A percentile compares a stretch with the other conserved stretches of the same genome.
Conservation (phyloP, 2,113 vertebrate species). For the Saccopteryx bilineata region DNA sequence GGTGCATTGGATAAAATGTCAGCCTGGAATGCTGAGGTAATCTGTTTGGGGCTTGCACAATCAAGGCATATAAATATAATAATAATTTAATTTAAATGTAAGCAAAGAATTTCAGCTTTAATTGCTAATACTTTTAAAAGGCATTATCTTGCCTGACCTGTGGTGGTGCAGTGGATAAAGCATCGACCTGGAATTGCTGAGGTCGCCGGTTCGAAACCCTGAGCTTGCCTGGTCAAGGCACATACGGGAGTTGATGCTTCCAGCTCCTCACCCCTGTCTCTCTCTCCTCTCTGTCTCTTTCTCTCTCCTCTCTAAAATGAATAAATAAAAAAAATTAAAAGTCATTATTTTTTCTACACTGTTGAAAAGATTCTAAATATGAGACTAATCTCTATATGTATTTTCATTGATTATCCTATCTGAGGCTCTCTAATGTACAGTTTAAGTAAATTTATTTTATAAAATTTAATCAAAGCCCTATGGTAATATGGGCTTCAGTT, state of each 20-base stretch:
- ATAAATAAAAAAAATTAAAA: not conserved
- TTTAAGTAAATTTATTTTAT: not conserved
- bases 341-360: not conserved
- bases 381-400: not conserved
- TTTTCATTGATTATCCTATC: not conserved
- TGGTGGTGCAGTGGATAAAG: too few relatives aligned
- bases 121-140: not conserved
- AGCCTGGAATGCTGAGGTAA: too few relatives aligned
- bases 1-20: too few relatives aligned
- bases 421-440: not conserved
- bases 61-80: too few relatives aligned
- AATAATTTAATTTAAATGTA: conserved; percentile 3
- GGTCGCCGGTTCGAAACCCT: too few relatives aligned
- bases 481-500: not conserved
- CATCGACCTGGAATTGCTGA: too few relatives aligned
- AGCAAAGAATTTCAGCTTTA: not conserved
- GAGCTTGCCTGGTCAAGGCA: too few relatives aligned
- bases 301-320: too few relatives aligned
- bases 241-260: too few relatives aligned
- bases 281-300: too few relatives aligned
- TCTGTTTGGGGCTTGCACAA: too few relatives aligned
- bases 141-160: not conserved
- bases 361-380: not conserved
- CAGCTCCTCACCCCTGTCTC: too few relatives aligned
- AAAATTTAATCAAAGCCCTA: not conserved